These are phyloP conservation scores for Marmota monax DNA, from an alignment of 2,113 vertebrate species.

Conservation along the genomic window DNA sequence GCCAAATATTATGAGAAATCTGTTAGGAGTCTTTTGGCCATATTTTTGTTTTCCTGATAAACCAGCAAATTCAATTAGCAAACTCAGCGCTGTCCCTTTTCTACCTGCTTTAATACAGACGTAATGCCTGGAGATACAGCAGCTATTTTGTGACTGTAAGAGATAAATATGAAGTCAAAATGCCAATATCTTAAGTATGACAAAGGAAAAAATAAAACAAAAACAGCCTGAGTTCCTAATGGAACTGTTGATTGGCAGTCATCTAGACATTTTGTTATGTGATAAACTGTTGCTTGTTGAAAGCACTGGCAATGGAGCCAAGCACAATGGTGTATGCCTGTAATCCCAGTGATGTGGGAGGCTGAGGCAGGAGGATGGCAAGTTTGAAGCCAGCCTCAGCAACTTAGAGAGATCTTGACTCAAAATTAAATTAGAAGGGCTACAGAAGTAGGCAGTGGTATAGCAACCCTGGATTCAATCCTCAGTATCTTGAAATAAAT, in stretches of 20 bases:
- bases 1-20: not conserved
- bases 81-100: not conserved
- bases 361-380: no score
- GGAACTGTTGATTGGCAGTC: not conserved
- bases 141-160: slow-evolving; percentile 35
- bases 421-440: no score
- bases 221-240: not conserved
- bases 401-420: no score
- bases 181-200: not conserved
- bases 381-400: no score
- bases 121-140: not conserved
- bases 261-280: not conserved
- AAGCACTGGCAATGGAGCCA: not conserved
- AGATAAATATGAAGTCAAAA: not conserved
- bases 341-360: no score
- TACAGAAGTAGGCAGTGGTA: no score
- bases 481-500: no score
- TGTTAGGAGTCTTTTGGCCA: not conserved
- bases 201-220: not conserved
- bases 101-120: not conserved
- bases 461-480: no score
- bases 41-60: slow-evolving; percentile 14
- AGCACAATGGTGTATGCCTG: no score
- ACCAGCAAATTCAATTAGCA: not conserved
- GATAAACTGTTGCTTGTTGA: not conserved